Evolutionary conservation across 1,140 invertebrate genomes (phyloP).

Genomic region (Berghia stephanieae): DNA sequence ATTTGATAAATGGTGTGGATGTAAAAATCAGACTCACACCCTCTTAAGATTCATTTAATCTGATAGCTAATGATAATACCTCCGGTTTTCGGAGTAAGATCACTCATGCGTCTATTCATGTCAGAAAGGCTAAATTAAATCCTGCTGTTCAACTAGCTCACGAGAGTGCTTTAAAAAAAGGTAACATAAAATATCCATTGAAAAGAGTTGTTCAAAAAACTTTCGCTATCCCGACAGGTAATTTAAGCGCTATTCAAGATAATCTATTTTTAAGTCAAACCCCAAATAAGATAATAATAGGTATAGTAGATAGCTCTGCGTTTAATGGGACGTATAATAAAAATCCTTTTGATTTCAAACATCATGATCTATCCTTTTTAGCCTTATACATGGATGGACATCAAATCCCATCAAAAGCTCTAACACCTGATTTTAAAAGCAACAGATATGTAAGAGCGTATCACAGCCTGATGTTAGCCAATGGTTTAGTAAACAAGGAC

Average conservation of each 20-base stretch:
- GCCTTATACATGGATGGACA: too few species aligned
- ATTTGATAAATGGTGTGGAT: too few species aligned
- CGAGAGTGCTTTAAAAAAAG: too few species aligned
- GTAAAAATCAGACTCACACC: constrained; percentile 10
- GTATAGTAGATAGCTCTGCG: constrained; percentile 2
- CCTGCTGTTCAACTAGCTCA: too few species aligned
- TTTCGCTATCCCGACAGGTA: background rate
- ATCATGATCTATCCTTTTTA: background rate
- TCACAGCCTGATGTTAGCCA: background rate
- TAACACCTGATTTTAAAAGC: background rate
- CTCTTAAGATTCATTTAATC: background rate
- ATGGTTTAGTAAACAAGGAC: background rate
- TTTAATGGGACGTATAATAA: background rate
- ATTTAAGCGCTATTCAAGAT: background rate
- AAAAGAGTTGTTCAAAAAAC: background rate
- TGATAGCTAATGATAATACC: background rate
- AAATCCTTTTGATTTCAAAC: constrained; percentile 14
- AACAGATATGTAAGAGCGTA: background rate
- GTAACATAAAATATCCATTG: too few species aligned
- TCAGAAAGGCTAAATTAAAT: constrained; percentile 9
- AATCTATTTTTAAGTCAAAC: constrained; percentile 17
- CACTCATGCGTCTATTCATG: background rate
- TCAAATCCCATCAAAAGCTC: constrained; percentile 6
- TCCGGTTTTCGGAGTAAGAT: background rate
- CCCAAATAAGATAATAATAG: background rate